Evolutionary conservation across 2,888 invertebrate genomes (phyloP).

Genomic region (Ophioninae sp.): DNA sequence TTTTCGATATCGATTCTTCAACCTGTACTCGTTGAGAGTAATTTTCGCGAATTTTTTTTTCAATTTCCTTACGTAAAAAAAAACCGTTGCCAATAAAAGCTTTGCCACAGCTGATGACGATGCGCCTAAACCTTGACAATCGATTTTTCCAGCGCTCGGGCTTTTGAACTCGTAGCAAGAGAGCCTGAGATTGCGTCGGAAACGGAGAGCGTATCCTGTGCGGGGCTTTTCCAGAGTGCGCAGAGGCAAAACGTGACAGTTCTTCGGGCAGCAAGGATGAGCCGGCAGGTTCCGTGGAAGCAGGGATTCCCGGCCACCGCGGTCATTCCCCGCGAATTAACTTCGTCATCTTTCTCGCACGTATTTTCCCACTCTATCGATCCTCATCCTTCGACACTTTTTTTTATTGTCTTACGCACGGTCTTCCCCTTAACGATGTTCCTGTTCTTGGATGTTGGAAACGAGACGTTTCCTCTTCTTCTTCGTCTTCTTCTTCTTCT

Average conservation of each 20-base stretch:
- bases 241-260: background rate
- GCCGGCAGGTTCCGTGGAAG: background rate
- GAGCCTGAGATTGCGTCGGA: no score
- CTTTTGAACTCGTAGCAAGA: no score
- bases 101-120: no score
- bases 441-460: background rate
- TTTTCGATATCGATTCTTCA: no score
- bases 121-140: no score
- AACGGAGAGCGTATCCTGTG: no score
- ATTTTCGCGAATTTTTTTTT: no score
- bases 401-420: background rate
- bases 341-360: slow-evolving; percentile 44
- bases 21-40: no score
- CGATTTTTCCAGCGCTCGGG: no score
- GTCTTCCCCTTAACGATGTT: background rate
- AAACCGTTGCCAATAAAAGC: no score
- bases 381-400: slow-evolving; percentile 4
- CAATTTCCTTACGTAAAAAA: no score
- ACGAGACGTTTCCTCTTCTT: background rate
- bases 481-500: background rate
- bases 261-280: background rate
- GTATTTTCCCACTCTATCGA: slow-evolving; percentile 23
- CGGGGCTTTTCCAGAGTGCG: slow-evolving; percentile 24
- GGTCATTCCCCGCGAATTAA: slow-evolving; percentile 33
- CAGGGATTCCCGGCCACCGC: slow-evolving; percentile 22